phyloP scores from a whole-genome alignment of 1,140 invertebrate species.

The Drosophila parabipectinata region DNA sequence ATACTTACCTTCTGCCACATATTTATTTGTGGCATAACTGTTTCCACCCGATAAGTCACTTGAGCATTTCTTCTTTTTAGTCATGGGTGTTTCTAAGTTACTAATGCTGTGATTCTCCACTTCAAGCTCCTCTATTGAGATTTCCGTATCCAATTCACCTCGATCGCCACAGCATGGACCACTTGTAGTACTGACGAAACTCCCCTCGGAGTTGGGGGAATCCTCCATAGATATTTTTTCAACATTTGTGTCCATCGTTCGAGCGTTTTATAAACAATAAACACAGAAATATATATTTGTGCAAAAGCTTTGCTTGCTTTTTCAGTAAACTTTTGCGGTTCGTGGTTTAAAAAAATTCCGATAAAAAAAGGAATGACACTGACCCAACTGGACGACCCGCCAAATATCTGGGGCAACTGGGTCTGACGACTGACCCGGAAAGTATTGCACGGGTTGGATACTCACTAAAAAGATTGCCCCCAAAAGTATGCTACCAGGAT shows the following conservation, averaged over 20 bases:
- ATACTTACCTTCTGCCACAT: conserved; percentile 64
- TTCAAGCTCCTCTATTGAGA: neutral
- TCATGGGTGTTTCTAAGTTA: neutral
- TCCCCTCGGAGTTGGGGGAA: conserved; percentile 44
- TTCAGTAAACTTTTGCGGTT: conserved; percentile 47
- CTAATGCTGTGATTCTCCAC: neutral
- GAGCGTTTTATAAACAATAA: conserved; percentile 25
- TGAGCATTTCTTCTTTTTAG: conserved; percentile 31
- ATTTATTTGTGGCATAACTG: conserved; percentile 71
- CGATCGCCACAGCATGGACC: conserved; percentile 41
- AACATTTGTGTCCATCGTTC: conserved; percentile 46
- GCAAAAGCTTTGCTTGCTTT: conserved; percentile 52
- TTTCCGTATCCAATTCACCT: neutral
- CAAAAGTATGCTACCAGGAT: conserved; percentile 25
- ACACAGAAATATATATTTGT: conserved; percentile 14
- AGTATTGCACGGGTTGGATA: conserved; percentile 18
- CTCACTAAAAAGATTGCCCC: conserved; percentile 31
- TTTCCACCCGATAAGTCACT: conserved; percentile 45
- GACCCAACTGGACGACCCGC: conserved; percentile 40
- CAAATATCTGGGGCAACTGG: conserved; percentile 13
- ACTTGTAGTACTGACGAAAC: conserved; percentile 41
- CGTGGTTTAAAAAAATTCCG: conserved; percentile 23
- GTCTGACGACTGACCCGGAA: neutral
- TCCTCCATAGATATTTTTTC: conserved; percentile 45
- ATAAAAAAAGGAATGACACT: conserved; percentile 60